Base-by-base conservation (phyloP, 64 coral and sea anemone genomes). In the Trachythela sp. region DNA sequence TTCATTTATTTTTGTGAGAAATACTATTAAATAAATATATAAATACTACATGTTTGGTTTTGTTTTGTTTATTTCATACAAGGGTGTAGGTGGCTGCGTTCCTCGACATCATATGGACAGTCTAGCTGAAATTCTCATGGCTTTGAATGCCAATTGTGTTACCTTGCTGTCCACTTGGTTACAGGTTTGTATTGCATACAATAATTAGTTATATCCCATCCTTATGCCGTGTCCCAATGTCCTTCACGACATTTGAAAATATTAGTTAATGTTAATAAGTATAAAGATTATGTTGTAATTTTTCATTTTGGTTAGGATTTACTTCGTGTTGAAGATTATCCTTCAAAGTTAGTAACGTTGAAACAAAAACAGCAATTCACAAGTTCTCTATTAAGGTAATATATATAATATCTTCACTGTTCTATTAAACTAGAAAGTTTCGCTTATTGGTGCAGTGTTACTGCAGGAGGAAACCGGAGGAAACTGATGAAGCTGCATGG, bases 281-380 rank as follows among this genome's bases (percentile, higher is more conserved):
- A n/a, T n/a, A n/a, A n/a, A n/a, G n/a, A n/a, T n/a, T n/a, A n/a
- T n/a, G n/a, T n/a, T n/a, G n/a, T 52, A 45, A 45, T 45, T 45
- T 45, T 45, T 45, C 4, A 45, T 45, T 45, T 4, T 45, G 42
- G 42, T 45, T 45, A 98, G 95, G 89, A 86, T 27, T 38, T 94
- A 35, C 88, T 98, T 84, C 83, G 90, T 14, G 87, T 99, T 41
- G 93, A 94, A 59, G 96, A 93, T 9, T 99, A 94, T 52, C 96
- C 96, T 0, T 99, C 96, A 38, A 93, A 43, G 30, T 77, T 99
- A 35, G 93, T 99, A 9, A 95, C 93, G 50, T 67, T 88, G n/a
- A 77, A 86, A 87, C 93, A 99, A 84, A 99, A 99, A 56, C 91
- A 99, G 71, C 84, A 94, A 27, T 99, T 99, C 89, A 77, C 86